These are phyloP conservation scores for Colinus virginianus DNA, from an alignment of 2,113 vertebrate genomes.

Conservation along the genomic window DNA sequence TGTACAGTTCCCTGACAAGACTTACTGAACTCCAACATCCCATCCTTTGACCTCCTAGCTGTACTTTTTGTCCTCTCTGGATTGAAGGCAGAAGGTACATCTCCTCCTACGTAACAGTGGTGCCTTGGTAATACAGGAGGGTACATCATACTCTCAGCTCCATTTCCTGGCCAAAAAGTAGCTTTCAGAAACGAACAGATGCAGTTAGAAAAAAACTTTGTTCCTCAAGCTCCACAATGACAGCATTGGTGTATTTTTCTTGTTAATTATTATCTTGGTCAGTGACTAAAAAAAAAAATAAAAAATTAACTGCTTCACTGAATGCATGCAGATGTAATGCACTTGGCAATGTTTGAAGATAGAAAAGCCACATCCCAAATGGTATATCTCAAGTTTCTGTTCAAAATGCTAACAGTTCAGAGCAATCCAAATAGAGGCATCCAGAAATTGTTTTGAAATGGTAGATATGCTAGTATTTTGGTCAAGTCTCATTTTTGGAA, in stretches of 20 bases:
- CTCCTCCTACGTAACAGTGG: background rate
- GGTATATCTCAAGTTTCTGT: constrained; percentile 10
- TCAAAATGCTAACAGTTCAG: background rate
- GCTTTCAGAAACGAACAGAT: background rate
- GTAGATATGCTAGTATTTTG: constrained; percentile 5
- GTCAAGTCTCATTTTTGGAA: constrained; percentile 21
- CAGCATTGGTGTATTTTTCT: background rate
- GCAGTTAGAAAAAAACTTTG: background rate
- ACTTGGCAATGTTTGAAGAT: background rate
- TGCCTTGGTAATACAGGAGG: background rate
- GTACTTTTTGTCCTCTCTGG: background rate
- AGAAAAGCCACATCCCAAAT: constrained; percentile 47
- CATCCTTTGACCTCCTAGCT: background rate
- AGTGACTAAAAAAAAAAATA: background rate
- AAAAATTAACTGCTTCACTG: constrained; percentile 6
- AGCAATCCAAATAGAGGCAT: background rate
- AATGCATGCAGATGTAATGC: background rate
- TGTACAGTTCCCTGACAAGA: background rate
- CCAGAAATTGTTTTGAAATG: constrained; percentile 48
- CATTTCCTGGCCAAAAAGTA: background rate
- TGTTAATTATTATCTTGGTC: background rate
- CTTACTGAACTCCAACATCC: background rate
- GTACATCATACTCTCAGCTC: background rate
- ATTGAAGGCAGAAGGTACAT: background rate
- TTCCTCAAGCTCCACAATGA: background rate